These are phyloP conservation scores for Onychostoma macrolepis DNA, from an alignment of 2,113 vertebrate genomes.

Conservation along the genomic window DNA sequence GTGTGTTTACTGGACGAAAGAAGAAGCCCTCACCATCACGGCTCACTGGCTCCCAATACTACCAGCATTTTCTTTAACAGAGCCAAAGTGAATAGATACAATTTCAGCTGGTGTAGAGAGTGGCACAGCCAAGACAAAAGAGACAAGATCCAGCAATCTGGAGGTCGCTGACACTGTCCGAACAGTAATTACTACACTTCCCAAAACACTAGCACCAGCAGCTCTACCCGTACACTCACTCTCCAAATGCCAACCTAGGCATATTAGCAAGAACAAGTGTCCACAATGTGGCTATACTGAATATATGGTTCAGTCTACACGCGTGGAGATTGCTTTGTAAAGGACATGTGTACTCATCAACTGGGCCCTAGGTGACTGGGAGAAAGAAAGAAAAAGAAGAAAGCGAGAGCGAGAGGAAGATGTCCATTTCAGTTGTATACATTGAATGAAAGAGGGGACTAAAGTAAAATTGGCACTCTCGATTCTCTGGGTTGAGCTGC, in stretches of 20 bases:
- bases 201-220: slow-evolving; percentile 80
- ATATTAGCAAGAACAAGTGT: slow-evolving; percentile 64
- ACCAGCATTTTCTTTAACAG: slow-evolving; percentile 79
- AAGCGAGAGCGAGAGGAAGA: neutral
- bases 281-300: slow-evolving; percentile 51
- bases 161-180: slow-evolving; percentile 88
- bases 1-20: slow-evolving; percentile 64
- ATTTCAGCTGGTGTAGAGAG: slow-evolving; percentile 83
- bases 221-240: slow-evolving; percentile 47
- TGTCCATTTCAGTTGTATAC: slow-evolving; percentile 59
- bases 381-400: slow-evolving; percentile 7
- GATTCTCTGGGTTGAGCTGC: slow-evolving; percentile 44
- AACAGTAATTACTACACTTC: slow-evolving; percentile 96
- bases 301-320: slow-evolving; percentile 55
- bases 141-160: slow-evolving; percentile 95
- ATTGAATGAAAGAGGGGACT: slow-evolving; percentile 53
- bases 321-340: slow-evolving; percentile 55
- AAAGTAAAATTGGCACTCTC: slow-evolving; percentile 58
- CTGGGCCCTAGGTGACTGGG: neutral
- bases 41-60: slow-evolving; percentile 91
- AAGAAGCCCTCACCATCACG: slow-evolving; percentile 80
- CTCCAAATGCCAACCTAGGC: slow-evolving; percentile 56
- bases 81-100: slow-evolving; percentile 84
- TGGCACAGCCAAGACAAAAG: slow-evolving; percentile 86
- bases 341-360: slow-evolving; percentile 39